phyloP scores from a whole-genome alignment of 2,888 invertebrate genomes.

The Ceramica pisi region DNA sequence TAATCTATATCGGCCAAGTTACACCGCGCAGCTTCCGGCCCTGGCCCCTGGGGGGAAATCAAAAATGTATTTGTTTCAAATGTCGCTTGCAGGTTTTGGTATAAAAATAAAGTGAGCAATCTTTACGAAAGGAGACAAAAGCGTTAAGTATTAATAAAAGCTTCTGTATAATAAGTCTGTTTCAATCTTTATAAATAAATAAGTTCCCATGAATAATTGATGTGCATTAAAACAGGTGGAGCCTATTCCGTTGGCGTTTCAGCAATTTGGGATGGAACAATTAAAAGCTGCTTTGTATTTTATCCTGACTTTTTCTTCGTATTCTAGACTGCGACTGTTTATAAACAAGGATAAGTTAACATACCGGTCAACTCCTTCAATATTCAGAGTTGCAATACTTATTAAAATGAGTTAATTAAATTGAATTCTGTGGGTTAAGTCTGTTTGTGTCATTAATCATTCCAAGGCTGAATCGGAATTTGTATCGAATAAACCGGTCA shows the following conservation, averaged over 20 bases:
- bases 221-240: conserved; percentile 49
- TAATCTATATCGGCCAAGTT: conserved; percentile 53
- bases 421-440: conserved; percentile 29
- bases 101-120: conserved; percentile 50
- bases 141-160: conserved; percentile 59
- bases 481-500: conserved; percentile 42
- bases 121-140: conserved; percentile 54
- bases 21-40: conserved; percentile 20
- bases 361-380: conserved; percentile 4
- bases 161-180: conserved; percentile 52
- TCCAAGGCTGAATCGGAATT: conserved; percentile 43
- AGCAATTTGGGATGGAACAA: conserved; percentile 46
- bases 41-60: conserved; percentile 40
- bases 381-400: conserved; percentile 16
- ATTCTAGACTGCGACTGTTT: background rate
- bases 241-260: conserved; percentile 44
- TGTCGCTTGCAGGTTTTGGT: conserved; percentile 53
- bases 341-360: background rate
- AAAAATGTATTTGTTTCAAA: conserved; percentile 60
- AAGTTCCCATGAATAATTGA: conserved; percentile 61
- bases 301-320: conserved; percentile 11
- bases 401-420: conserved; percentile 29
- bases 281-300: conserved; percentile 45
- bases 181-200: conserved; percentile 63
- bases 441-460: conserved; percentile 32